Conservation (phyloP, 2,797 vertebrate genomes). For the Pseudopleuronectes americanus region DNA sequence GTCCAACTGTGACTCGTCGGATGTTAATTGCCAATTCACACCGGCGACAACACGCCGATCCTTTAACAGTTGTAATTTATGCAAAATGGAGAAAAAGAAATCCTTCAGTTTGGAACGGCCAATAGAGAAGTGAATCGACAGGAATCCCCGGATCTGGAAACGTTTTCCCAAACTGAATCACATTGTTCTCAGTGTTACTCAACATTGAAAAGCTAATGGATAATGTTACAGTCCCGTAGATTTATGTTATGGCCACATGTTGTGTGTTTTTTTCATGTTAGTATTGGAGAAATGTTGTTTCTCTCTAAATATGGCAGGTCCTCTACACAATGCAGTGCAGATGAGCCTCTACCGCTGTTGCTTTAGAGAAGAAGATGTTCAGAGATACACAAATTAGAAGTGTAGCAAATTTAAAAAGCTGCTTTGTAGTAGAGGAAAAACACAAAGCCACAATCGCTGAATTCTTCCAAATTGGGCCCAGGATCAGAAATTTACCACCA, state of each 20-base stretch:
- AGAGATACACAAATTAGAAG: neutral
- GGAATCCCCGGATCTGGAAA: neutral
- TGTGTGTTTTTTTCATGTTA: neutral
- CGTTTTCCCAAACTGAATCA: neutral
- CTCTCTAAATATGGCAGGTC: too few species aligned
- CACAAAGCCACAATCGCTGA: too few species aligned
- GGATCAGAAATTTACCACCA: too few species aligned
- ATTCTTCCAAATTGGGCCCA: too few species aligned
- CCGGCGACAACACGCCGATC: neutral
- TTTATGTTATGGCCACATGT: neutral
- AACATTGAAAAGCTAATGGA: neutral
- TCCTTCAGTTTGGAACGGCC: neutral
- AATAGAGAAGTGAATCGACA: neutral
- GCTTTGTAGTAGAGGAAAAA: too few species aligned
- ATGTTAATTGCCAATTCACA: constrained; percentile 15
- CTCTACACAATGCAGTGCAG: neutral
- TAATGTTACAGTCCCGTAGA: neutral
- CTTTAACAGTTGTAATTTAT: neutral
- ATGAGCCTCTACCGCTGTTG: neutral
- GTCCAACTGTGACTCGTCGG: constrained; percentile 18
- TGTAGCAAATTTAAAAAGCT: neutral
- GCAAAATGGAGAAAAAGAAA: neutral
- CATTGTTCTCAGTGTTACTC: neutral
- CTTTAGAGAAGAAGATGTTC: neutral
- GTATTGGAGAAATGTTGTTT: neutral